Base-by-base conservation (phyloP, 2,113 vertebrate species). In the Chloropsis cyanopogon region DNA sequence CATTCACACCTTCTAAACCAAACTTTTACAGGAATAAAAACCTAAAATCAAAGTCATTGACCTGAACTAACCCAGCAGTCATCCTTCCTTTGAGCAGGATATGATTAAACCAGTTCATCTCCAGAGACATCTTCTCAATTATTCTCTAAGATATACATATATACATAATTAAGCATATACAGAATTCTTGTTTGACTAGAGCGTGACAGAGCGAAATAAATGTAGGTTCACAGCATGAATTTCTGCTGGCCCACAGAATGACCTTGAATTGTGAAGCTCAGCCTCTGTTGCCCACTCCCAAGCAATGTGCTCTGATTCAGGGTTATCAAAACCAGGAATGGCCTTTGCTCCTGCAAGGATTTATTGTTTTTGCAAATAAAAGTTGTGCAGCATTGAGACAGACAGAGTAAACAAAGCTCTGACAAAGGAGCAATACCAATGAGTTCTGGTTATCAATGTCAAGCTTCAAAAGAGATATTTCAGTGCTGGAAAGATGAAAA, bases 361-460 rank as follows among this genome's bases (percentile, higher is more conserved):
- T 95, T 66, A 23, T 2, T 63, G 16, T 29, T 83, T 86, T 90
- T 86, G 82, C 91, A 94, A 93, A 80, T 88, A 11, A 75, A 93
- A 93, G 88, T 81, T n/a, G 39, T 61, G 64, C 71, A 54, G 50
- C 29, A 54, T 10, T 39, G 52, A 90, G 80, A 35, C 0, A 88
- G 81, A 59, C 29, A 57, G 50, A 66, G 35, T 52, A 92, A 94
- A 97, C 86, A 92, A 66, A 71, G 54, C 47, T 63, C 2, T 70
- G 39, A 94, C 88, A 93, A 88, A 96, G 71, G 12, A 90, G 76
- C 69, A 88, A 94, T 78, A 81, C 56, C 90, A 83, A 68, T 63
- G 73, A 92, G 68, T 31, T 59, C 83, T 88, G 76, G 76, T 88
- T 83, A 88, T 90, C 96, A 88, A 66, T 56, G 86, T 78, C 91